phyloP scores from a whole-genome alignment of 1,140 invertebrate genomes.

The Pectinophora gossypiella region DNA sequence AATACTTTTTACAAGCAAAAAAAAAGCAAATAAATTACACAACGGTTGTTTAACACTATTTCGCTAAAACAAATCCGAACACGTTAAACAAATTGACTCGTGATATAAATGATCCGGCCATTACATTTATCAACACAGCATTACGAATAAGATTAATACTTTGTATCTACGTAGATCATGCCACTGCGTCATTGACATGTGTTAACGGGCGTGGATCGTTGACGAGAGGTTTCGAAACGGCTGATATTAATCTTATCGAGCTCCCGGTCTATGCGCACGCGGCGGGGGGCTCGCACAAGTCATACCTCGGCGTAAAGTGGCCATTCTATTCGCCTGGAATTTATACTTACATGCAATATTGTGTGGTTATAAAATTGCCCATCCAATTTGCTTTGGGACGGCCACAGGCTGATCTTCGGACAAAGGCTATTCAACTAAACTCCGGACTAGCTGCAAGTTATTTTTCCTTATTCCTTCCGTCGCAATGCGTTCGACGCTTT shows the following conservation, averaged over 20 bases:
- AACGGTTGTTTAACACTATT: too few species aligned
- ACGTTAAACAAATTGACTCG: too few species aligned
- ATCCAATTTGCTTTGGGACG: not conserved
- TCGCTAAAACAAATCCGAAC: too few species aligned
- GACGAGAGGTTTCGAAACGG: not conserved
- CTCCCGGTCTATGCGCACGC: not conserved
- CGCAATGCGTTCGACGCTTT: too few species aligned
- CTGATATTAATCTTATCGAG: constrained; percentile 1
- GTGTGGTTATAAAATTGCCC: not conserved
- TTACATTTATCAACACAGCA: too few species aligned
- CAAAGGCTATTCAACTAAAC: not conserved
- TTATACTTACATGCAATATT: not conserved
- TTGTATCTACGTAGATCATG: not conserved
- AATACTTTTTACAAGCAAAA: too few species aligned
- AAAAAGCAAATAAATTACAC: too few species aligned
- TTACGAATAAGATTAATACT: not conserved
- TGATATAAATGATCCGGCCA: too few species aligned
- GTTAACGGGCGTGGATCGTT: not conserved
- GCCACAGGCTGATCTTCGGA: too few species aligned
- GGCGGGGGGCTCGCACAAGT: not conserved
- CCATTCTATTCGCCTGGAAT: not conserved
- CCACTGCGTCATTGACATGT: not conserved
- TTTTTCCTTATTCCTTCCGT: too few species aligned
- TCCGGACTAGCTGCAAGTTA: too few species aligned
- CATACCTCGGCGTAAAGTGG: not conserved